Conservation (phyloP, 2,113 vertebrate species). For the Gymnocephalus cernua region DNA sequence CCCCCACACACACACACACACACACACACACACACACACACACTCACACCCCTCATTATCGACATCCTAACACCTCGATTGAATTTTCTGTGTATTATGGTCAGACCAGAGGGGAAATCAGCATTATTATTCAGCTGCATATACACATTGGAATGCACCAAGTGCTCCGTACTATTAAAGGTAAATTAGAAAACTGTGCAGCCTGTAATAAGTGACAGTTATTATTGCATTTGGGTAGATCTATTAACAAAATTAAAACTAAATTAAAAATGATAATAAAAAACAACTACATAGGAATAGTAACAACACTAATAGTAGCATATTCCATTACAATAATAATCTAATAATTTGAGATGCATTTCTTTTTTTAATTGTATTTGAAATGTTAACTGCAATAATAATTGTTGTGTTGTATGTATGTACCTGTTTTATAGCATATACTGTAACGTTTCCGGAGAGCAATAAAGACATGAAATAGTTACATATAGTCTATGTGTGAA, state of each 20-base stretch:
- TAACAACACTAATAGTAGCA: too few species aligned
- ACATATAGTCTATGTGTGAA: too few species aligned
- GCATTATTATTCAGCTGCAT: not conserved
- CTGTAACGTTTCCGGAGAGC: too few species aligned
- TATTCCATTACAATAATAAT: too few species aligned
- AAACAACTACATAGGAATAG: too few species aligned
- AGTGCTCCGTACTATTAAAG: not conserved
- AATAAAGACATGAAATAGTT: not conserved
- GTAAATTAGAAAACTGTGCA: not conserved
- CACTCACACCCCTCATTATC: too few species aligned
- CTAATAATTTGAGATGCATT: too few species aligned
- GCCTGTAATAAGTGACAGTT: not conserved
- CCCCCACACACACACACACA: too few species aligned
- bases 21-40: too few species aligned
- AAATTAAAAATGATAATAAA: not conserved
- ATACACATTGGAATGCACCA: not conserved
- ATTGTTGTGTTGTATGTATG: not conserved
- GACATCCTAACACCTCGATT: constrained; percentile 16
- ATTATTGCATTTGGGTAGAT: not conserved
- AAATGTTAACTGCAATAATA: not conserved
- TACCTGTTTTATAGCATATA: too few species aligned
- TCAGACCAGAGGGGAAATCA: not conserved
- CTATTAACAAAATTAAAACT: not conserved
- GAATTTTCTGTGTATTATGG: constrained; percentile 27
- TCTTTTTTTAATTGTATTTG: not conserved